Evolutionary conservation across 1,140 invertebrate species (phyloP).

Genomic region (Euura saliciscinereae): DNA sequence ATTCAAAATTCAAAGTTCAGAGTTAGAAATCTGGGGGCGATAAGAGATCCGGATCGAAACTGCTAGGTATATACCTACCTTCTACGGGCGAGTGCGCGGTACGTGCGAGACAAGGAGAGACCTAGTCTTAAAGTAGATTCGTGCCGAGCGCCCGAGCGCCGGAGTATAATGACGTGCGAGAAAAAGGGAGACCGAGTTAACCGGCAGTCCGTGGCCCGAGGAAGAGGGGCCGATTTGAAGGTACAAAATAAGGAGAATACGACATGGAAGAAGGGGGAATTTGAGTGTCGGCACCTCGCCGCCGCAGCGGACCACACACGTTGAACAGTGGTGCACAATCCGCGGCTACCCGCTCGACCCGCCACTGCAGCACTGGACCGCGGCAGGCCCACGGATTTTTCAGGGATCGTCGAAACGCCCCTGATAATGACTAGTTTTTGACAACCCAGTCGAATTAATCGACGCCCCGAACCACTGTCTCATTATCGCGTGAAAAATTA

Average conservation of each 20-base stretch:
- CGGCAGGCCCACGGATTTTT: not conserved
- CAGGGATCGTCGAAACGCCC: not conserved
- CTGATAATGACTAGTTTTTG: too few species aligned
- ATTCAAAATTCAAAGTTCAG: too few species aligned
- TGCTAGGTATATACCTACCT: too few species aligned
- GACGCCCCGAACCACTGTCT: not conserved
- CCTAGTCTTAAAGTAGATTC: slow-evolving; percentile 52
- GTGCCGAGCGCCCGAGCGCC: slow-evolving; percentile 46
- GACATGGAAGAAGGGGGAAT: slow-evolving; percentile 33
- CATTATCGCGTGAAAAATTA: not conserved
- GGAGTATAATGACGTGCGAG: slow-evolving; percentile 55
- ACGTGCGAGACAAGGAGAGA: slow-evolving; percentile 32
- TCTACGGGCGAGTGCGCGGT: too few species aligned
- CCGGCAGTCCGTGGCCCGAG: slow-evolving; percentile 19
- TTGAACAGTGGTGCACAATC: slow-evolving; percentile 56
- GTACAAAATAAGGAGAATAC: slow-evolving; percentile 27
- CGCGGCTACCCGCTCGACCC: slow-evolving; percentile 20
- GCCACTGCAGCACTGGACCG: not conserved
- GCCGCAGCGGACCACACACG: slow-evolving; percentile 60
- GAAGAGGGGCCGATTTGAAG: slow-evolving; percentile 13
- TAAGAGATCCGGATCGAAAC: too few species aligned
- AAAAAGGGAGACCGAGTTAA: slow-evolving; percentile 25
- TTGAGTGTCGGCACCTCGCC: slow-evolving; percentile 62
- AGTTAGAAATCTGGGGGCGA: too few species aligned
- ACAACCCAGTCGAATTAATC: too few species aligned